phyloP scores from a whole-genome alignment of 2,888 invertebrate species.

The Caenorhabditis angaria region DNA sequence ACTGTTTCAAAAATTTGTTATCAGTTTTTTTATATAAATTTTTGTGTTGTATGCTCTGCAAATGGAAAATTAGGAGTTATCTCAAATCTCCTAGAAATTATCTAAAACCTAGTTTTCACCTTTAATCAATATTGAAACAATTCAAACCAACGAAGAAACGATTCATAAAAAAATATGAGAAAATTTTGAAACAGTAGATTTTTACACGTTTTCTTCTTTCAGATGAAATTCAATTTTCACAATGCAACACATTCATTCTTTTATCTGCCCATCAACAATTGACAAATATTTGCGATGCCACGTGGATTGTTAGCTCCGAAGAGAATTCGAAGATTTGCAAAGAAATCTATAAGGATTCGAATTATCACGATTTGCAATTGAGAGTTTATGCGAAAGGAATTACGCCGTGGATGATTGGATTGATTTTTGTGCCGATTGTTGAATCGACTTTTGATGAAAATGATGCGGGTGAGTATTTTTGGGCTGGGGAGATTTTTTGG shows the following conservation, averaged over 20 bases:
- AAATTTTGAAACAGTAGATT: too few species aligned
- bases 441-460: neutral
- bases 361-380: neutral
- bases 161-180: too few species aligned
- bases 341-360: neutral
- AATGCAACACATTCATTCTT: slow-evolving; percentile 20
- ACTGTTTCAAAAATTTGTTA: too few species aligned
- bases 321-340: slow-evolving; percentile 15
- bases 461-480: neutral
- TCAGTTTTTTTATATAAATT: too few species aligned
- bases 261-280: slow-evolving; percentile 26
- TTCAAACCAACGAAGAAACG: too few species aligned
- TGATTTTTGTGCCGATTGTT: slow-evolving; percentile 23
- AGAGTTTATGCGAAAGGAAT: neutral
- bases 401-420: slow-evolving; percentile 9
- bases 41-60: too few species aligned
- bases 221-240: slow-evolving; percentile 2
- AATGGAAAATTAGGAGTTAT: too few species aligned
- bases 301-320: slow-evolving; percentile 17
- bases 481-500: too few species aligned
- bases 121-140: too few species aligned
- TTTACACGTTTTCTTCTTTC: neutral
- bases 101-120: too few species aligned
- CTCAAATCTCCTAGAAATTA: too few species aligned
- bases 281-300: slow-evolving; percentile 20